These are phyloP conservation scores for Noctua pronuba DNA, from an alignment of 2,888 invertebrate genomes.

Conservation along the genomic window DNA sequence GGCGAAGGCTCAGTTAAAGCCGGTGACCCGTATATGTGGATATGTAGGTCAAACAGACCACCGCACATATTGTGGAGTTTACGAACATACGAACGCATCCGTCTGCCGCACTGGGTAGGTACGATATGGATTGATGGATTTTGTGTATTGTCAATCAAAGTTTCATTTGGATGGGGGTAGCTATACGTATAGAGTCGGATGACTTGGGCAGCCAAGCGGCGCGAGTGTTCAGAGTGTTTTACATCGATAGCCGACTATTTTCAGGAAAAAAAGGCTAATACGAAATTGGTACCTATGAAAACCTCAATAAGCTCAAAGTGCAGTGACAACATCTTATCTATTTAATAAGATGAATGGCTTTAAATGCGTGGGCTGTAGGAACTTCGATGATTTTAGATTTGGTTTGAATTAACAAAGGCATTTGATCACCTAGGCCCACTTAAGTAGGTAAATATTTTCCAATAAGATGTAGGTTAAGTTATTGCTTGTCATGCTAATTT, in stretches of 20 bases:
- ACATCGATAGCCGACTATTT: not conserved
- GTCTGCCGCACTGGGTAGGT: slow-evolving; percentile 22
- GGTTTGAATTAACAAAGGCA: not conserved
- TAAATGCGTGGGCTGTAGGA: not conserved
- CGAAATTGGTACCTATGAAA: not conserved
- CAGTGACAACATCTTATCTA: not conserved
- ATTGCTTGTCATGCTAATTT: slow-evolving; percentile 1
- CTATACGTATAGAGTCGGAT: not conserved
- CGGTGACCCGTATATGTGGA: slow-evolving; percentile 83
- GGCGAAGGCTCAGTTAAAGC: slow-evolving; percentile 68
- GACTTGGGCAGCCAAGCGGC: not conserved
- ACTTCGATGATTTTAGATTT: slow-evolving; percentile 4
- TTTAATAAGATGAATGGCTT: not conserved
- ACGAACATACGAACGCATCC: slow-evolving; percentile 69
- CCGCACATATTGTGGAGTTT: slow-evolving; percentile 74
- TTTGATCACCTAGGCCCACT: not conserved
- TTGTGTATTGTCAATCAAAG: slow-evolving; percentile 52
- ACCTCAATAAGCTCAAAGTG: slow-evolving; percentile 19
- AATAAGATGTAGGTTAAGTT: slow-evolving; percentile 11
- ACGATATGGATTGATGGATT: slow-evolving; percentile 50
- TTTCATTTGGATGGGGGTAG: slow-evolving; percentile 1
- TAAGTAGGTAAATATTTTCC: slow-evolving; percentile 8
- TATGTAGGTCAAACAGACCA: slow-evolving; percentile 87
- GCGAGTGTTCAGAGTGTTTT: not conserved
- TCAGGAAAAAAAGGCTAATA: not conserved